A percentile compares a stretch with the other conserved stretches of the same genome.
Conservation (phyloP, 2,888 invertebrate genomes). For the Latrodectus elegans region DNA sequence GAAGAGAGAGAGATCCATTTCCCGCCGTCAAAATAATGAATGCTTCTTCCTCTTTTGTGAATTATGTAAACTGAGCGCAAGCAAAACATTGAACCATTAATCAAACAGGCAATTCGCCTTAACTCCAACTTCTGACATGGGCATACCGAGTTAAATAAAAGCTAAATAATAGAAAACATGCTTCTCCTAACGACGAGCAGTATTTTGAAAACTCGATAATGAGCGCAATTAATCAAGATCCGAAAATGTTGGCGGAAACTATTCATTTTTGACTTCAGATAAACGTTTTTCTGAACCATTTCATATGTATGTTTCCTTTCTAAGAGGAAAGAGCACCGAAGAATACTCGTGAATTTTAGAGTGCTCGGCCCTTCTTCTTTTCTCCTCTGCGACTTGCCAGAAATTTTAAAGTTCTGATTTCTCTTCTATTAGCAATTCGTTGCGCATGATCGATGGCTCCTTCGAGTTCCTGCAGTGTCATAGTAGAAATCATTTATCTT, state of each 20-base stretch:
- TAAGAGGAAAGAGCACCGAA: not conserved
- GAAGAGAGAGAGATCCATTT: conserved; percentile 38
- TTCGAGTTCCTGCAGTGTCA: conserved; percentile 18
- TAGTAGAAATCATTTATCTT: conserved; percentile 18
- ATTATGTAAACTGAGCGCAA: conserved; percentile 55
- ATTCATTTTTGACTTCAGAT: conserved; percentile 39
- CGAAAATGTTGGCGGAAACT: conserved; percentile 30
- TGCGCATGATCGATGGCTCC: conserved; percentile 16
- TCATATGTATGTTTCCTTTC: conserved; percentile 4
- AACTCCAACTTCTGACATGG: conserved; percentile 44
- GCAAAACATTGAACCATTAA: conserved; percentile 49
- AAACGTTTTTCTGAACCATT: conserved; percentile 17
- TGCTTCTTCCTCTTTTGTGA: conserved; percentile 45
- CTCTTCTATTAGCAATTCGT: conserved; percentile 20
- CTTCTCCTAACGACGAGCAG: conserved; percentile 17
- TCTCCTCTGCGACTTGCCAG: not conserved
- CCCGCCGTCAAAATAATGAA: conserved; percentile 51
- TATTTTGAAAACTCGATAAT: conserved; percentile 34
- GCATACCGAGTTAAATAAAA: conserved; percentile 35
- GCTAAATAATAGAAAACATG: conserved; percentile 58
- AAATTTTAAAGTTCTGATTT: conserved; percentile 21
- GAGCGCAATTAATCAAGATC: conserved; percentile 48
- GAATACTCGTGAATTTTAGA: not conserved
- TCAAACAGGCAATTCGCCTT: conserved; percentile 47
- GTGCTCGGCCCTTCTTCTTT: not conserved